These are phyloP conservation scores for Falco punctatus DNA, from an alignment of 2,113 vertebrate genomes.

Conservation along the genomic window DNA sequence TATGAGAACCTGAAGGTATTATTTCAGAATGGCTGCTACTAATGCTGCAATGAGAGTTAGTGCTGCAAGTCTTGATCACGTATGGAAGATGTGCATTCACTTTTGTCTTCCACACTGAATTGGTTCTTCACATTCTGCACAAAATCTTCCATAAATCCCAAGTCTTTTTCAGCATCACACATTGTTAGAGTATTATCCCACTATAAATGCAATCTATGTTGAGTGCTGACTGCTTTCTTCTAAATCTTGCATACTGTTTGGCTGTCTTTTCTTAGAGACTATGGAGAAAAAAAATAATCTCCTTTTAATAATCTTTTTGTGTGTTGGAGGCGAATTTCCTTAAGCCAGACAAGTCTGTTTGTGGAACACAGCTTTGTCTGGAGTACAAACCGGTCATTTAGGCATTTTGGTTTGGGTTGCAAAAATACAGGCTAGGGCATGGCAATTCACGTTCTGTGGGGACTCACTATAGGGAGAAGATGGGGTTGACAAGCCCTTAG, in stretches of 20 bases:
- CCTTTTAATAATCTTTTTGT: not conserved
- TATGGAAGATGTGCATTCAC: not conserved
- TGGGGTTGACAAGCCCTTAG: not conserved
- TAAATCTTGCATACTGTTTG: not conserved
- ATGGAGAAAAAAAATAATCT: not conserved
- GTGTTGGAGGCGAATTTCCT: not conserved
- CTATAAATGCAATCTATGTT: not conserved
- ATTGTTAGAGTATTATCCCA: not conserved
- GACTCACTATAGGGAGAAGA: not conserved
- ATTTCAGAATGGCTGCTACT: not conserved
- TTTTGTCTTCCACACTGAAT: not conserved
- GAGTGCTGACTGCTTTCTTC: not conserved
- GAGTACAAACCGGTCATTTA: not conserved
- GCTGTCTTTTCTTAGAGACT: not conserved
- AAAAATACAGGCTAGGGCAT: not conserved
- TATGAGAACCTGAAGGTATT: not conserved
- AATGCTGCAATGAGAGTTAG: not conserved
- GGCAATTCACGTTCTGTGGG: not conserved
- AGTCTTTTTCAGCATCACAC: not conserved
- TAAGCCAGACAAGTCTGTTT: not conserved
- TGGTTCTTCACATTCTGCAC: not conserved
- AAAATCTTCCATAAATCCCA: not conserved
- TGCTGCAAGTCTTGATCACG: not conserved
- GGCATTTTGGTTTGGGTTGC: constrained; percentile 2
- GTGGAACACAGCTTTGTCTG: not conserved